Base-by-base conservation (phyloP, 2,113 vertebrate species). In the Coregonus clupeaformis region DNA sequence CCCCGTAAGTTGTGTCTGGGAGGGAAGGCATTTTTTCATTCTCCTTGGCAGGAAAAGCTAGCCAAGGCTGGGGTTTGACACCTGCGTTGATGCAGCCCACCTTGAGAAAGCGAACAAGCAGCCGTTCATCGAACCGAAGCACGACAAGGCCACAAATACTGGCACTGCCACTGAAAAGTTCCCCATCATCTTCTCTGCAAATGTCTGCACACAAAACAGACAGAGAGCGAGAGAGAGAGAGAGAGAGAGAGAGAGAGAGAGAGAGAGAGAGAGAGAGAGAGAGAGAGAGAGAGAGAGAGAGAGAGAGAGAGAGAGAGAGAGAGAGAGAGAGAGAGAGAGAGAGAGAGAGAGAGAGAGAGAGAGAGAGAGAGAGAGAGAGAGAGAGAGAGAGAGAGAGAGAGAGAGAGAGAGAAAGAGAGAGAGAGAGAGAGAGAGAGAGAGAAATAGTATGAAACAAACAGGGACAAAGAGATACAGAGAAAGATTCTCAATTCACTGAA, bases 71-170 rank as follows among this genome's bases (percentile, higher is more conserved):
- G n/a, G 4, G 29, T 36, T 30, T 32, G 27, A 47, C 45, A 67
- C 62, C 16, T 27, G 20, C 5, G 14, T 4, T 32, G 24, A 45
- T 36, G 27, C 67, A 22, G 24, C 92, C 91, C 68, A 99, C 98
- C 98, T 98, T 75, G 98, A 97, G 71, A 98, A 91, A 0, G 96
- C 95, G 86, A 99, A 98, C 69, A 96, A 11, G 1, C 91, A 80
- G 0, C 98, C 98, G 9, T 99, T 99, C 97, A 99, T 97, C 49
- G 97, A 96, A 2, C 98, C 97, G 52, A 94, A 96, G 83, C 98
- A 99, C 75, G 98, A 99, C 74, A 99, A 89, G 29, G 97, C 95
- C 71, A 99, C 97, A 79, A 99, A 97, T 75, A 98, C 84, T 0
- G 98, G 98, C 1, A 99, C 95, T 0, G 90, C 94, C 24, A 94